phyloP scores from a whole-genome alignment of 2,888 invertebrate species.

The Metopia argyrocephala region DNA sequence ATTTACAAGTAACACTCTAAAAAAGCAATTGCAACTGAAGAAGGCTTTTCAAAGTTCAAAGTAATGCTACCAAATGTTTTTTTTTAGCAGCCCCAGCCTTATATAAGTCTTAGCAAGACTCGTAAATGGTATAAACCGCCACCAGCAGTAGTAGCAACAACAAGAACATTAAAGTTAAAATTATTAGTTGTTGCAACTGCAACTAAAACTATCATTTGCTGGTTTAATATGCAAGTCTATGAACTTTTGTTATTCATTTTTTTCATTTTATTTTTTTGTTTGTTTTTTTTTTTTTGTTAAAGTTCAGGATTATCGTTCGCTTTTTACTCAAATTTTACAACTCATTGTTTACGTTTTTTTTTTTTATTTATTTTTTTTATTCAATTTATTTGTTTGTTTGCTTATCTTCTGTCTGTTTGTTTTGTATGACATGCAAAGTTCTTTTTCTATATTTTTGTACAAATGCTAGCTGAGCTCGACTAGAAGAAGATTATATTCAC shows the following conservation, averaged over 20 bases:
- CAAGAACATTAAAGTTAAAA: not conserved
- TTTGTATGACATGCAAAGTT: slow-evolving; percentile 62
- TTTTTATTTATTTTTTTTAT: slow-evolving; percentile 4
- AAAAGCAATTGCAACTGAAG: slow-evolving; percentile 64
- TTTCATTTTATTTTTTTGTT: not conserved
- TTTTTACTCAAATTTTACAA: slow-evolving; percentile 47
- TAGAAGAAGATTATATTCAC: not conserved
- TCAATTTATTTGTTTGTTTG: slow-evolving; percentile 33
- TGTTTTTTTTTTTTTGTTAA: slow-evolving; percentile 14
- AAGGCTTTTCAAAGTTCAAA: slow-evolving; percentile 60
- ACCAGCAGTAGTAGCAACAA: slow-evolving; percentile 7
- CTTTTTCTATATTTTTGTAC: slow-evolving; percentile 55
- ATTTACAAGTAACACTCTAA: slow-evolving; percentile 51
- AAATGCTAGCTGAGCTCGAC: not conserved
- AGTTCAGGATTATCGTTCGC: slow-evolving; percentile 49
- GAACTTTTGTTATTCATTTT: not conserved
- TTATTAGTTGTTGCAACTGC: slow-evolving; percentile 31
- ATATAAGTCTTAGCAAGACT: not conserved
- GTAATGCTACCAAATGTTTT: slow-evolving; percentile 27
- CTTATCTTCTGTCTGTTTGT: slow-evolving; percentile 21
- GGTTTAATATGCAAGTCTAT: not conserved
- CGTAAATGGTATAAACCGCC: not conserved
- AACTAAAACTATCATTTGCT: not conserved
- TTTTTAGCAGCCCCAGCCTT: not conserved
- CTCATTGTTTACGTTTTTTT: slow-evolving; percentile 35